Conservation (phyloP, 2,113 vertebrate genomes). For the Heliornis fulica region DNA sequence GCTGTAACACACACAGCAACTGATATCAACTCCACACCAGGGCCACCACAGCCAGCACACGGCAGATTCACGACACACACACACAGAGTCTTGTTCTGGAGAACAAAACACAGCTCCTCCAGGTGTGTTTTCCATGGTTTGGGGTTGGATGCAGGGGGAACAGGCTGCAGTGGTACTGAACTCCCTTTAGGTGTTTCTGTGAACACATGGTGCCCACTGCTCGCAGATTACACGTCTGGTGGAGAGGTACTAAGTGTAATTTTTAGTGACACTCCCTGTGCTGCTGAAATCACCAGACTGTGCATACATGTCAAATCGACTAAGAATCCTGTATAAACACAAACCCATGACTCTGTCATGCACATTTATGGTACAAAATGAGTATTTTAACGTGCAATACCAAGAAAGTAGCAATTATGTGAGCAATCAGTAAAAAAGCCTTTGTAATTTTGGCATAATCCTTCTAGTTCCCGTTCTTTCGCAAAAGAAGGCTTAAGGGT, state of each 20-base stretch:
- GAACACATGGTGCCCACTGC: accelerated
- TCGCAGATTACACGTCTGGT: not conserved
- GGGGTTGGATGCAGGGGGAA: not conserved
- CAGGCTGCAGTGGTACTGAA: not conserved
- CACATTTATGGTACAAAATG: not conserved
- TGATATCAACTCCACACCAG: accelerated
- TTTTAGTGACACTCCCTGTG: not conserved
- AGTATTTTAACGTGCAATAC: not conserved
- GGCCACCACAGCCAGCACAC: not conserved
- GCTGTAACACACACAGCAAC: accelerated
- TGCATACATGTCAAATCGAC: not conserved
- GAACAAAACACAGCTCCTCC: not conserved
- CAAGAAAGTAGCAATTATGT: not conserved
- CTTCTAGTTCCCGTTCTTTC: not conserved
- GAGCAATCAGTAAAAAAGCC: not conserved
- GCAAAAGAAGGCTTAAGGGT: not conserved
- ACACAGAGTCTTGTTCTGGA: not conserved
- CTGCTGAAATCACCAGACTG: not conserved
- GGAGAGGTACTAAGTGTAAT: not conserved
- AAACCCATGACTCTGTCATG: not conserved
- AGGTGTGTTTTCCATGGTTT: not conserved
- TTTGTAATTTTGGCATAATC: not conserved
- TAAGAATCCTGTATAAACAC: not conserved
- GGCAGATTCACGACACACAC: accelerated
- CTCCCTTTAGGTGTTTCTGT: not conserved